These are phyloP conservation scores for Theocolax elegans DNA, from an alignment of 1,140 invertebrate species.

Conservation along the genomic window DNA sequence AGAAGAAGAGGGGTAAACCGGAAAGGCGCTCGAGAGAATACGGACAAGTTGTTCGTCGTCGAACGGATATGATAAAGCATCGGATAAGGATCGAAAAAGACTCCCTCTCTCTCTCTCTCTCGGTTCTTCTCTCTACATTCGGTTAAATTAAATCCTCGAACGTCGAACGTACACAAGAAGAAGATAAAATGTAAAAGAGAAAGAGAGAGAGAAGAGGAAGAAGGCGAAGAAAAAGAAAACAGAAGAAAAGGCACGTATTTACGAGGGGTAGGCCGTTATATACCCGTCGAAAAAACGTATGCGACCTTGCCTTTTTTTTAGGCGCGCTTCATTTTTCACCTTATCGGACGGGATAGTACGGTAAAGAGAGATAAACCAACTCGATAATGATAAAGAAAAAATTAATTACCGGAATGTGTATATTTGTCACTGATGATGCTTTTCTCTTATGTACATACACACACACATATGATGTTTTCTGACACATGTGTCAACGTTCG, in stretches of 20 bases:
- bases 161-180: conserved; percentile 44
- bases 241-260: conserved; percentile 51
- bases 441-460: too few species aligned
- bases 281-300: conserved; percentile 26
- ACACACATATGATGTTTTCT: too few species aligned
- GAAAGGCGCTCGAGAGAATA: conserved; percentile 26
- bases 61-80: conserved; percentile 63
- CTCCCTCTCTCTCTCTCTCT: conserved; percentile 8
- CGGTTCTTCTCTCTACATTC: conserved; percentile 27
- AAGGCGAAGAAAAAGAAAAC: too few species aligned
- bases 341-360: not conserved
- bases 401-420: conserved; percentile 4
- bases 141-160: conserved; percentile 55
- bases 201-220: conserved; percentile 29
- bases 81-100: conserved; percentile 57
- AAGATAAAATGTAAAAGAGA: conserved; percentile 6
- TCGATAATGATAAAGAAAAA: conserved; percentile 1
- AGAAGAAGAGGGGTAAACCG: conserved; percentile 9
- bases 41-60: conserved; percentile 45
- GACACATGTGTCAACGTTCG: too few species aligned
- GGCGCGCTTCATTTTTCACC: not conserved
- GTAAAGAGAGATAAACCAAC: not conserved
- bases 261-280: conserved; percentile 56
- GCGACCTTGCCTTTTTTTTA: conserved; percentile 5
- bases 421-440: not conserved